Evolutionary conservation across 1,140 invertebrate species (phyloP).

Genomic region (Thrips palmi): DNA sequence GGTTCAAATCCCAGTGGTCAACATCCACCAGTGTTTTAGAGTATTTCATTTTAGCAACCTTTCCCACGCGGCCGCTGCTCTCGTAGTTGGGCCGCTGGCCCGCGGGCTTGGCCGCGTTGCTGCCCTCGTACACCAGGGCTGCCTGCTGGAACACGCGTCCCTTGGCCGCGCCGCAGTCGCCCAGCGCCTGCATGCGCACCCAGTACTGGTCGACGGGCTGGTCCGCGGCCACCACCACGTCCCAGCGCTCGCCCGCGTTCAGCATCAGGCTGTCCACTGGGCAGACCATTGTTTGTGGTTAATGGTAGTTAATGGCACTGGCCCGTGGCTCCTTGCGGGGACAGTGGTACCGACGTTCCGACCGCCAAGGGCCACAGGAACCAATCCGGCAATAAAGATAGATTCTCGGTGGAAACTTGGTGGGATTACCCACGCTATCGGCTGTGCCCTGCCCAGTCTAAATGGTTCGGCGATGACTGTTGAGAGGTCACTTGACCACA

Average conservation of each 20-base stretch:
- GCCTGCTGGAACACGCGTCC: conserved; percentile 11
- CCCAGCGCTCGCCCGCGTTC: conserved; percentile 30
- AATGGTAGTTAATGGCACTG: no score
- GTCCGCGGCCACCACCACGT: conserved; percentile 28
- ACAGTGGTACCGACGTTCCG: no score
- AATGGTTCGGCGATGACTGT: no score
- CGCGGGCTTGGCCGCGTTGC: not conserved
- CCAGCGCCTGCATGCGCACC: conserved; percentile 25
- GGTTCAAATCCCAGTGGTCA: no score
- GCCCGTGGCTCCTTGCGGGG: no score
- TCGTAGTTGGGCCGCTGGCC: conserved; percentile 8
- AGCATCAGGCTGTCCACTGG: conserved; percentile 14
- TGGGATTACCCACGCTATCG: no score
- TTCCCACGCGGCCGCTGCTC: conserved; percentile 6
- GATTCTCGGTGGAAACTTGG: no score
- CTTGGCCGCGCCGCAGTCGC: conserved; percentile 21
- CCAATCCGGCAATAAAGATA: no score
- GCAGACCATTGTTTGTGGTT: not conserved
- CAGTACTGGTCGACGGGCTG: conserved; percentile 26
- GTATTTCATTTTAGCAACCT: conserved; percentile 3
- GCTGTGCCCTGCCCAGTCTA: no score
- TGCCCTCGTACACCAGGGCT: conserved; percentile 12
- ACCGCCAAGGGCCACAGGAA: no score
- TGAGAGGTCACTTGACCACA: no score
- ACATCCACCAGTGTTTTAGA: not conserved